These are phyloP conservation scores for Ammodytes marinus DNA, from an alignment of 2,113 vertebrate species.

Conservation along the genomic window DNA sequence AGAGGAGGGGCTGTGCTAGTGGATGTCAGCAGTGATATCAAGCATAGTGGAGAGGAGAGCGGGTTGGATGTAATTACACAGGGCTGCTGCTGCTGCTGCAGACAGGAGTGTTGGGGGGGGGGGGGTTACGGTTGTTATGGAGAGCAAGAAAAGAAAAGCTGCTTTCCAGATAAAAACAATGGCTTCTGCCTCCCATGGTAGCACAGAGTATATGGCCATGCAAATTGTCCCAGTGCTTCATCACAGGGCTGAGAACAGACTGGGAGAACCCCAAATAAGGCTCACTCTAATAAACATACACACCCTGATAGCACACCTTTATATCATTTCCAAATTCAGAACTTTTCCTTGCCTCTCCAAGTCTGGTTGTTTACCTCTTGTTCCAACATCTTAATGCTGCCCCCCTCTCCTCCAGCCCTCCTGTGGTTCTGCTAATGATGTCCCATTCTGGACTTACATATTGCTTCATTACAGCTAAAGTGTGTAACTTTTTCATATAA, in stretches of 20 bases:
- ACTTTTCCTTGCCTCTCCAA: neutral
- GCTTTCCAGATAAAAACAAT: slow-evolving; percentile 64
- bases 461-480: neutral
- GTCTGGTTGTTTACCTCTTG: neutral
- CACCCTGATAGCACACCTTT: no score
- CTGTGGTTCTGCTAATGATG: slow-evolving; percentile 6
- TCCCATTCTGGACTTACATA: neutral
- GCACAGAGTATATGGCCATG: slow-evolving; percentile 33
- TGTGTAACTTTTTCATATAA: no score
- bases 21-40: slow-evolving; percentile 80
- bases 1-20: slow-evolving; percentile 61
- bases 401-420: neutral
- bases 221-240: slow-evolving; percentile 41
- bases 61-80: slow-evolving; percentile 76
- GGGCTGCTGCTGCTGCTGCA: slow-evolving; percentile 72
- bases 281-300: slow-evolving; percentile 3
- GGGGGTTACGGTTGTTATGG: slow-evolving; percentile 39
- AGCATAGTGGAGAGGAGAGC: slow-evolving; percentile 62
- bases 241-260: slow-evolving; percentile 8
- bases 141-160: slow-evolving; percentile 64
- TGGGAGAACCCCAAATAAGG: slow-evolving; percentile 25
- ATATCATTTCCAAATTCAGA: neutral
- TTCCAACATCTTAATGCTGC: neutral
- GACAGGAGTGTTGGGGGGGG: slow-evolving; percentile 42
- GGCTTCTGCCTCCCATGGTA: slow-evolving; percentile 33